Conservation (phyloP, 2,888 invertebrate genomes). For the Stenurella melanura region DNA sequence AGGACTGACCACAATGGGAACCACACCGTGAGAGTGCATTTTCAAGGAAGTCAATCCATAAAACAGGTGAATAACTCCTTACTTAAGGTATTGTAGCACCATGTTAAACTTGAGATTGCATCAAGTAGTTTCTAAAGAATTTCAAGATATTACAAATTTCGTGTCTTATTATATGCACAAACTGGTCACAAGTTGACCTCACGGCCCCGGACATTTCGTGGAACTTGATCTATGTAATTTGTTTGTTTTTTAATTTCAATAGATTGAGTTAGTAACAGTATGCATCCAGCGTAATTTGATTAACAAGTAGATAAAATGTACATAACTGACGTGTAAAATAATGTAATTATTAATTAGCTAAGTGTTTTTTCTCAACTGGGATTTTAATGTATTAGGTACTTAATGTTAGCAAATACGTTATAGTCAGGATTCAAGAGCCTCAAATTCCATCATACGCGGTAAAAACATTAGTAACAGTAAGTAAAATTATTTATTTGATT, state of each 20-base stretch:
- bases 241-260: conserved; percentile 1
- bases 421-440: no score
- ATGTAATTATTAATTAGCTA: background rate
- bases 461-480: no score
- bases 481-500: no score
- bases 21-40: conserved; percentile 34
- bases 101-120: conserved; percentile 27
- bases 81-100: conserved; percentile 21
- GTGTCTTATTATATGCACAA: background rate
- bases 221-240: conserved; percentile 11
- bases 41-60: conserved; percentile 24
- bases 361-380: background rate
- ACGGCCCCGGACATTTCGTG: conserved; percentile 5
- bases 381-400: no score
- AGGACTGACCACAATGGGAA: conserved; percentile 31
- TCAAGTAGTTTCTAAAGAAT: conserved; percentile 26
- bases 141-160: background rate
- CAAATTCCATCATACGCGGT: no score
- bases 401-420: no score
- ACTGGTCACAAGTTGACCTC: conserved; percentile 27
- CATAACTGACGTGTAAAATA: no score
- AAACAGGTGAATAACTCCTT: conserved; percentile 39
- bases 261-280: background rate
- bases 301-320: background rate
- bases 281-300: background rate